Percentiles rank a stretch among this genome's conserved stretches.
These are phyloP conservation scores for Artemia franciscana DNA, from an alignment of 1,140 invertebrate genomes.

Conservation along the genomic window DNA sequence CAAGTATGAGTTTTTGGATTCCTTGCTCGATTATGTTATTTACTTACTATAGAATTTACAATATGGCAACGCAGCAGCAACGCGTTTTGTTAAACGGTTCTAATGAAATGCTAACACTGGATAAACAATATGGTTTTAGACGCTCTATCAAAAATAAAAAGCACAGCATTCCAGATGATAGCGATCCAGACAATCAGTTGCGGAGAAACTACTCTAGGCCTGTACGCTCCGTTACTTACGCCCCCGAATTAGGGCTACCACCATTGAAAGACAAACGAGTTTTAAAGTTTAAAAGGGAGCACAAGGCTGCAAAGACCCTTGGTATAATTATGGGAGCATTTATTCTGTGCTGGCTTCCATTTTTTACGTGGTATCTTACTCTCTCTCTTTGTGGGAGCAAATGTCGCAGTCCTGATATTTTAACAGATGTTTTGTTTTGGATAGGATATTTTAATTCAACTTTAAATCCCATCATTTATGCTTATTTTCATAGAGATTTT, in stretches of 20 bases:
- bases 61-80: slow-evolving; percentile 72
- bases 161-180: no score
- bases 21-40: slow-evolving; percentile 84
- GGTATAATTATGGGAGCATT: slow-evolving; percentile 80
- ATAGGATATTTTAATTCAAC: slow-evolving; percentile 96
- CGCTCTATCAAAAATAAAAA: no score
- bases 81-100: slow-evolving; percentile 45
- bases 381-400: slow-evolving; percentile 45
- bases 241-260: slow-evolving; percentile 29
- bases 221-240: neutral
- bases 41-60: slow-evolving; percentile 70
- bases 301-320: slow-evolving; percentile 84
- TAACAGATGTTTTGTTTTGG: slow-evolving; percentile 85
- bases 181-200: neutral
- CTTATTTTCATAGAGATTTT: slow-evolving; percentile 97
- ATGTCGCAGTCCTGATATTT: slow-evolving; percentile 53
- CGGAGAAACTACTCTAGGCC: neutral
- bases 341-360: slow-evolving; percentile 86
- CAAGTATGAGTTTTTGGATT: slow-evolving; percentile 87
- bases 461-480: slow-evolving; percentile 89
- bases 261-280: slow-evolving; percentile 46
- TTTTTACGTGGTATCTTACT: slow-evolving; percentile 78
- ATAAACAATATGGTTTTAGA: no score
- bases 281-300: slow-evolving; percentile 50
- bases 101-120: slow-evolving; percentile 6